Evolutionary conservation across 2,113 vertebrate genomes (phyloP).

Genomic region (Tragelaphus imberbis): DNA sequence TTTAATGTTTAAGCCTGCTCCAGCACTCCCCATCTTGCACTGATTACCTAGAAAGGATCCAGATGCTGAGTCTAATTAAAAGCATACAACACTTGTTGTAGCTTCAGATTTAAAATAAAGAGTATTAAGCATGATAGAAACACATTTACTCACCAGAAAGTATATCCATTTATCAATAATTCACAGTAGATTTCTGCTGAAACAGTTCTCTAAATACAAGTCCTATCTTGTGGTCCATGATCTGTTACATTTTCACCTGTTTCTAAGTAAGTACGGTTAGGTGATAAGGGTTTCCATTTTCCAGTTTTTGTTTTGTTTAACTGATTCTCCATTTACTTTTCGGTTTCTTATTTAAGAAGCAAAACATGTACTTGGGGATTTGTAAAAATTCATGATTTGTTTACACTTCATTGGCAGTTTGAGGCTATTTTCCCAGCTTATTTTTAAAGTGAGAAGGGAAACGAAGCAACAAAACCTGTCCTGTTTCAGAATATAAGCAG

Average conservation of each 20-base stretch:
- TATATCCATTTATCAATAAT: background rate
- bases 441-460: background rate
- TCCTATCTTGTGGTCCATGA: background rate
- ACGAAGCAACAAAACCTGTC: no score
- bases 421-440: background rate
- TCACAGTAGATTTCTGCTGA: background rate
- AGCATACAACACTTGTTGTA: background rate
- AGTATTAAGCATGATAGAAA: background rate
- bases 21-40: background rate
- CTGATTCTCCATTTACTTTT: background rate
- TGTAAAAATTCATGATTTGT: background rate
- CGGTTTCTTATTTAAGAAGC: background rate
- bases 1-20: background rate
- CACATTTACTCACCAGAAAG: background rate
- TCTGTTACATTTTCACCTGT: background rate
- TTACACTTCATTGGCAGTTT: background rate
- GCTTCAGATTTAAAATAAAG: background rate
- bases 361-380: background rate
- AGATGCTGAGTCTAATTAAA: background rate
- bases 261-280: background rate
- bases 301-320: background rate
- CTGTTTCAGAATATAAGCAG: background rate
- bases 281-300: background rate
- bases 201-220: no score
- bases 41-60: background rate